These are phyloP conservation scores for Drosophila rubida DNA, from an alignment of 2,888 invertebrate species.

Conservation along the genomic window DNA sequence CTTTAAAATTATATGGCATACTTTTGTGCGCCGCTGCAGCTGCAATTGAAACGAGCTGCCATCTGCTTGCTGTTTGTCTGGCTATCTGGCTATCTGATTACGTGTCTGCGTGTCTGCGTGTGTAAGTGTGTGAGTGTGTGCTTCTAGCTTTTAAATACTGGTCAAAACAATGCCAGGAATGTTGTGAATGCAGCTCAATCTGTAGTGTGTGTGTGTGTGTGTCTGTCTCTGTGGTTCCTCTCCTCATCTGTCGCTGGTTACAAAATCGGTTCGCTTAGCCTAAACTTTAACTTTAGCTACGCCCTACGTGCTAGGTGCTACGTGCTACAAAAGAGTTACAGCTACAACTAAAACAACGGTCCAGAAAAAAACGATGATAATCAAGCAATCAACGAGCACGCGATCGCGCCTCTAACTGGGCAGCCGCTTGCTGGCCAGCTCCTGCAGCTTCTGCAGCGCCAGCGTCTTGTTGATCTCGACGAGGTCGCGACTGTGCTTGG, in stretches of 20 bases:
- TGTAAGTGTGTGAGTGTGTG: slow-evolving; percentile 36
- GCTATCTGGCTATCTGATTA: slow-evolving; percentile 13
- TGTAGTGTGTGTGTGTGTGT: slow-evolving; percentile 21
- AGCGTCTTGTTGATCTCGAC: slow-evolving; percentile 88
- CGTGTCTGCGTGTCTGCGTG: slow-evolving; percentile 13
- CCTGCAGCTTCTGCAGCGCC: slow-evolving; percentile 87
- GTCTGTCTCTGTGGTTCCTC: neutral
- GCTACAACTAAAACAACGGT: slow-evolving; percentile 71
- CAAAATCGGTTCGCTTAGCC: slow-evolving; percentile 42
- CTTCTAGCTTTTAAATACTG: slow-evolving; percentile 77
- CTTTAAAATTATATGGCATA: slow-evolving; percentile 74
- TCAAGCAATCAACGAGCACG: slow-evolving; percentile 18
- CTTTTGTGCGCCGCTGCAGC: slow-evolving; percentile 69
- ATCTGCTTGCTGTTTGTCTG: slow-evolving; percentile 4
- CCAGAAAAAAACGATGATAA: slow-evolving; percentile 15
- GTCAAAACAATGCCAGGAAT: slow-evolving; percentile 76
- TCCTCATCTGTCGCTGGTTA: slow-evolving; percentile 37
- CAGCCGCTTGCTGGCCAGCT: slow-evolving; percentile 83
- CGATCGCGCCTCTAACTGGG: slow-evolving; percentile 70
- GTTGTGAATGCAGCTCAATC: slow-evolving; percentile 70
- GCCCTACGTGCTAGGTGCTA: slow-evolving; percentile 57
- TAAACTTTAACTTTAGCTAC: slow-evolving; percentile 58
- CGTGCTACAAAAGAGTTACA: slow-evolving; percentile 54
- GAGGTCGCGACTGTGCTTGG: slow-evolving; percentile 86
- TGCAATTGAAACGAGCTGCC: slow-evolving; percentile 48